Conservation (phyloP, 2,888 invertebrate species). For the Meteorus cinctellus region DNA sequence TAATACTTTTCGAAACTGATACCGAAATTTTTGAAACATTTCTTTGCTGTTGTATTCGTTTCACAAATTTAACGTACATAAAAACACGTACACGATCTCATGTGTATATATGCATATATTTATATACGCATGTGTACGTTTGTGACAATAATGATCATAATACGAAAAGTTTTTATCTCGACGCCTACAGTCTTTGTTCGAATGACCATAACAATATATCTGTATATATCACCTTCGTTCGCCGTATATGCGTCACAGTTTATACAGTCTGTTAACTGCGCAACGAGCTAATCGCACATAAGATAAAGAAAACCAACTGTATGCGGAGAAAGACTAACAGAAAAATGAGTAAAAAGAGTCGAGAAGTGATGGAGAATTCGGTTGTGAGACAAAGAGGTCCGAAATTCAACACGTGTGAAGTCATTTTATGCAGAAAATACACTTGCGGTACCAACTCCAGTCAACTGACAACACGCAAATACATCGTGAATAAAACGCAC, state of each 20-base stretch:
- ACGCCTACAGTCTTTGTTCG: too few relatives aligned
- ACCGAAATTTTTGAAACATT: neutral
- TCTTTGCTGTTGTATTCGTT: neutral
- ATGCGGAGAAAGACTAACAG: constrained; percentile 39
- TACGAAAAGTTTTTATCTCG: too few relatives aligned
- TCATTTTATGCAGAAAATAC: constrained; percentile 60
- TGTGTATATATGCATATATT: neutral
- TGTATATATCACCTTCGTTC: constrained; percentile 3
- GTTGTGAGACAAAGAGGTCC: neutral
- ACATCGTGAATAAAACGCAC: too few relatives aligned
- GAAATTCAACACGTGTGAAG: constrained; percentile 57
- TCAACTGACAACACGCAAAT: too few relatives aligned
- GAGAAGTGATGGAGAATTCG: constrained; percentile 27
- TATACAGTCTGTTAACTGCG: constrained; percentile 60
- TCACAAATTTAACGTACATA: neutral
- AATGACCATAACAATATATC: too few relatives aligned
- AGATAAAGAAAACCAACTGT: constrained; percentile 59
- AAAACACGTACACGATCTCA: neutral
- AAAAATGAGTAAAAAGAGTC: constrained; percentile 14
- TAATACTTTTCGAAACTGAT: neutral
- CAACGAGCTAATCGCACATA: constrained; percentile 61
- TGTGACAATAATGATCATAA: too few relatives aligned
- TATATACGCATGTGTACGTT: neutral
- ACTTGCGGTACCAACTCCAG: neutral
- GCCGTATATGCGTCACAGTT: neutral